Evolutionary conservation across 2,113 vertebrate genomes (phyloP).

Genomic region (Apodemus sylvaticus): DNA sequence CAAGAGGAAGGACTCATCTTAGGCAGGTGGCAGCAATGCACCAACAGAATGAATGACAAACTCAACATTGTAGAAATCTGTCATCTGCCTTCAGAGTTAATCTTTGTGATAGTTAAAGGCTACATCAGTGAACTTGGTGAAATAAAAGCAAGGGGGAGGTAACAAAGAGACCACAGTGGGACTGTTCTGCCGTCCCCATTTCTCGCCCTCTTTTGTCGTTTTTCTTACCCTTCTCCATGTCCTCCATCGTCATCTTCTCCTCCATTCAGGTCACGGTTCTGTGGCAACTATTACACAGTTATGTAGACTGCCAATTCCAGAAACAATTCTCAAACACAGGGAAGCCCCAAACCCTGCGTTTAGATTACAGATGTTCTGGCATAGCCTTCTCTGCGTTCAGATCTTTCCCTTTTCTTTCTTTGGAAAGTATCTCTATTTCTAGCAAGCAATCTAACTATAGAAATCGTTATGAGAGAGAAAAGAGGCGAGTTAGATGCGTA

Average conservation of each 20-base stretch:
- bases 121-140: background rate
- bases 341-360: background rate
- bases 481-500: background rate
- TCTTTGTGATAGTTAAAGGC: background rate
- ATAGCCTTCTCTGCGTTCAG: background rate
- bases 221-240: background rate
- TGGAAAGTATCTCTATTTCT: background rate
- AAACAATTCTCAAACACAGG: slow-evolving; percentile 8
- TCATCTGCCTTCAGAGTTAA: background rate
- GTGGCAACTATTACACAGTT: background rate
- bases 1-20: background rate
- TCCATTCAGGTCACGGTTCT: background rate
- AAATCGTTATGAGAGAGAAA: background rate
- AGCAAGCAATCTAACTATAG: background rate
- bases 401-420: slow-evolving; percentile 36
- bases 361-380: slow-evolving; percentile 5
- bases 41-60: slow-evolving; percentile 18
- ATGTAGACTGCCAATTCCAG: background rate
- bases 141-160: background rate
- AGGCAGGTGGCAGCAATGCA: background rate
- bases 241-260: background rate
- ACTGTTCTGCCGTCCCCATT: background rate
- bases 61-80: background rate
- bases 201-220: background rate
- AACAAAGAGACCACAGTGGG: background rate